Percentiles rank a stretch among this genome's conserved stretches.
Evolutionary conservation across 2,888 invertebrate species (phyloP).

Genomic region (Protula sp.): DNA sequence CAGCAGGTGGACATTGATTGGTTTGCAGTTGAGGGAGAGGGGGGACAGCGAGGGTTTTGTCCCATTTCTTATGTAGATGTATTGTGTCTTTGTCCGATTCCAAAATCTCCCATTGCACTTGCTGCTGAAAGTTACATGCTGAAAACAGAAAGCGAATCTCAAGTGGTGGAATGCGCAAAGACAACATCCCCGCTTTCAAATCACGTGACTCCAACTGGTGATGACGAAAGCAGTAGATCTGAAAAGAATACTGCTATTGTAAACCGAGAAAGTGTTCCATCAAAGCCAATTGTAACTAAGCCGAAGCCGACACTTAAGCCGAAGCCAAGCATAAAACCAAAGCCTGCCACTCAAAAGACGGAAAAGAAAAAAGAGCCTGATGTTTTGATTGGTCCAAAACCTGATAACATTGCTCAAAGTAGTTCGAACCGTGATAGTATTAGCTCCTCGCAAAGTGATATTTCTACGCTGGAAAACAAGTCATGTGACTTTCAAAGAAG

Average conservation of each 20-base stretch:
- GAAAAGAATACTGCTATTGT: too few species aligned
- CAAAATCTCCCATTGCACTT: too few species aligned
- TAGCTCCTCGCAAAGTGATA: neutral
- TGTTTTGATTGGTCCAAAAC: neutral
- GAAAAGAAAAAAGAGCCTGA: neutral
- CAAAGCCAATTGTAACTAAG: neutral
- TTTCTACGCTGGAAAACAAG: neutral
- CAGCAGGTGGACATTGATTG: constrained; percentile 49
- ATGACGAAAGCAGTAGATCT: neutral
- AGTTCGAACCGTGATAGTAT: neutral
- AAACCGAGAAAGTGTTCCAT: too few species aligned
- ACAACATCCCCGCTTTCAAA: neutral
- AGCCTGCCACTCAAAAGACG: constrained; percentile 24
- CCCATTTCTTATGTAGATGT: constrained; percentile 46
- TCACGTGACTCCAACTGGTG: neutral
- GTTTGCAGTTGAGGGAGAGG: constrained; percentile 48
- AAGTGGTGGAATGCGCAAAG: neutral
- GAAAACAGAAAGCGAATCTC: neutral
- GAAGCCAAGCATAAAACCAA: constrained; percentile 30
- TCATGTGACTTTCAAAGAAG: neutral
- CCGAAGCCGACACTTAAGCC: constrained; percentile 7
- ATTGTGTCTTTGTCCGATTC: too few species aligned
- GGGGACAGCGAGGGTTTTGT: constrained; percentile 48
- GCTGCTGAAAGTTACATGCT: too few species aligned
- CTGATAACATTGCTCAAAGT: neutral